phyloP scores from a whole-genome alignment of 2,113 vertebrate genomes.

The Ctenomys sociabilis region DNA sequence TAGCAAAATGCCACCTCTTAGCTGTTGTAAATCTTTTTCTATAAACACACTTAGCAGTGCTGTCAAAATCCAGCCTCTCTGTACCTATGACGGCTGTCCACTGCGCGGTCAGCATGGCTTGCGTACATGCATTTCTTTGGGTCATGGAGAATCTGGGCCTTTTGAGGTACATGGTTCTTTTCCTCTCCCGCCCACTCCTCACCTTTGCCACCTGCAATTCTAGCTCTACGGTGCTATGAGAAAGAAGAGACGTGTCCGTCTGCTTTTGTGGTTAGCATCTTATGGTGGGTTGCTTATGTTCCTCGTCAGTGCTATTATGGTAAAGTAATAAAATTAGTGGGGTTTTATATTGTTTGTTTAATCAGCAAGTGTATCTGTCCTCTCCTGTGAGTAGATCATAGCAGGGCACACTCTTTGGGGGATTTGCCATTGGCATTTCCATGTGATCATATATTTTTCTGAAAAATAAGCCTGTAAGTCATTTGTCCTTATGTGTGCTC shows the following conservation, averaged over 20 bases:
- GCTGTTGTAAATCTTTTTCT: conserved; percentile 25
- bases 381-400: not conserved
- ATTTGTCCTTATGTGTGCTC: not conserved
- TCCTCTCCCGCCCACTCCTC: not conserved
- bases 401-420: not conserved
- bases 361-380: not conserved
- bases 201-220: not conserved
- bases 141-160: not conserved
- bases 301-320: not conserved
- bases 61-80: not conserved
- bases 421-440: not conserved
- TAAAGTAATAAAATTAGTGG: not conserved
- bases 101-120: not conserved
- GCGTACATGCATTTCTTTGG: not conserved
- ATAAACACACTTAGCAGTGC: not conserved
- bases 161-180: not conserved
- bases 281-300: not conserved
- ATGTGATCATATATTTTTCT: conserved; percentile 5
- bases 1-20: conserved; percentile 47
- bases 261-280: not conserved
- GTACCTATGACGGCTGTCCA: not conserved
- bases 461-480: not conserved
- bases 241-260: not conserved
- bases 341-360: not conserved
- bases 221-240: not conserved